Base-by-base conservation (phyloP, 1,140 invertebrate genomes). In the Caenorhabditis elegans region DNA sequence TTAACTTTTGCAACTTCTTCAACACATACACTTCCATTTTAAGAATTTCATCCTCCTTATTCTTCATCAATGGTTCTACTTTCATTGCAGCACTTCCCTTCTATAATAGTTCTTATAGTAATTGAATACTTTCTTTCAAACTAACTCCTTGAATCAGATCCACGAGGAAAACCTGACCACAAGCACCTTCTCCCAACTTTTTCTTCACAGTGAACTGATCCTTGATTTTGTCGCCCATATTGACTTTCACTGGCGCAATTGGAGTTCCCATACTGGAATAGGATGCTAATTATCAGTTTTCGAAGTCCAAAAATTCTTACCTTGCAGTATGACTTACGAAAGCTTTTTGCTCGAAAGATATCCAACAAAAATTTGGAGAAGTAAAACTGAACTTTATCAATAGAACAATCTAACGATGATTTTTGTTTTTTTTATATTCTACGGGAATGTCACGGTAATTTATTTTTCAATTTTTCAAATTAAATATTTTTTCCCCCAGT, bases 1-100 rank as follows among this genome's bases (percentile, higher is more conserved):
- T n/a, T n/a, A n/a, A n/a, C n/a, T 80, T 80, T 51, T 87, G 86
- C n/a, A 87, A 24, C 76, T 87, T 85, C 53, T 83, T 75, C 34
- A 87, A 46, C 19, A 88, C 86, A 47, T 78, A 86, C 8, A 85
- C 80, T 60, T 87, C 86, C 86, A 88, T 88, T 51, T 86, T 86
- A 3, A 87, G 82, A 82, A 83, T 79, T 77, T 86, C 82, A 34
- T 87, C 86, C 26, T 87, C 84, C 28, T 86, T 86, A 26, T 49
- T 76, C 34, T 83, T 86, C 86, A 87, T 86, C 39, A 76, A 75
- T 17, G 84, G 82, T 53, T 87, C 86, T 17, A 87, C 86, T 47
- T 87, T 87, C 83, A 84, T 84, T 11, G 83, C 83, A 4, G 76
- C 76, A 17, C 77, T 70, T 3, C 76, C 76, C 13, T 43, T 79